Conservation (phyloP, 2,113 vertebrate species). For the Silurus glanis region DNA sequence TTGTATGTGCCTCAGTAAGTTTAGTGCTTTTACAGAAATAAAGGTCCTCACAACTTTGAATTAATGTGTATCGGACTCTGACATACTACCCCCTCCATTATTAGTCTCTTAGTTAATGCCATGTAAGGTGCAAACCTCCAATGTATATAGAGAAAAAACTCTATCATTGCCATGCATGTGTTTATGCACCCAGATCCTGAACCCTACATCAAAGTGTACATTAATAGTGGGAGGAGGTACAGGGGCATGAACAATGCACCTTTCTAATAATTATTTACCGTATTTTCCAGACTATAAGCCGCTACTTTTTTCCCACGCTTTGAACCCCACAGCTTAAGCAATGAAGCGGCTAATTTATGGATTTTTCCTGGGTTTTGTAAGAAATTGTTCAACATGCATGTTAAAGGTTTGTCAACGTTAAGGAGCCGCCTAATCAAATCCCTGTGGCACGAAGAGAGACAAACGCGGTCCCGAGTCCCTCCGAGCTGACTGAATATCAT, state of each 20-base stretch:
- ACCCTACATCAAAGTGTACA: neutral
- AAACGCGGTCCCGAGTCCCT: neutral
- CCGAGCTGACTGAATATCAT: neutral
- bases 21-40: neutral
- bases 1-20: neutral
- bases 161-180: neutral
- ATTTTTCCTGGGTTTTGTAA: too few relatives aligned
- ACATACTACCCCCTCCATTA: too few relatives aligned
- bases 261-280: neutral
- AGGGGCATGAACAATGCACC: neutral
- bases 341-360: too few relatives aligned
- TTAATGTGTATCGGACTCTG: neutral
- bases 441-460: constrained; percentile 3
- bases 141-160: neutral
- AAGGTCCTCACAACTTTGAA: too few relatives aligned
- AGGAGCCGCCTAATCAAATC: constrained; percentile 16
- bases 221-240: neutral
- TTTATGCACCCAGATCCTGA: neutral
- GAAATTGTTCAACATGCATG: neutral
- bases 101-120: too few relatives aligned
- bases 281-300: too few relatives aligned
- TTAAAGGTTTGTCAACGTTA: neutral
- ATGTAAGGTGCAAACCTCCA: neutral
- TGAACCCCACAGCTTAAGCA: too few relatives aligned
- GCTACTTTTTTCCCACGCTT: too few relatives aligned